Conservation (phyloP, 2,888 invertebrate species). For the Euplagia quadripunctaria region DNA sequence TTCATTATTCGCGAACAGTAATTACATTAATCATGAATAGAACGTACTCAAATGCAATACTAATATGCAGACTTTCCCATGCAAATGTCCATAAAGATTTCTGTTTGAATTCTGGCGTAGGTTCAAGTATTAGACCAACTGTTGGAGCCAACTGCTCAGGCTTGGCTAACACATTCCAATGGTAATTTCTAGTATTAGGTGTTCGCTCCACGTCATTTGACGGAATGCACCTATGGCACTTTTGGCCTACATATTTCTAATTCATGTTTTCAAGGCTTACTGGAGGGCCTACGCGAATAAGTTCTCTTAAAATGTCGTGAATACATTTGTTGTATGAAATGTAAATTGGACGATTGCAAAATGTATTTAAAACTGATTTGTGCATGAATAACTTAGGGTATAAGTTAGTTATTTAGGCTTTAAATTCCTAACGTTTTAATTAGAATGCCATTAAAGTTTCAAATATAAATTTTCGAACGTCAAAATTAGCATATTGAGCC, state of each 20-base stretch:
- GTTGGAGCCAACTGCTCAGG: conserved; percentile 37
- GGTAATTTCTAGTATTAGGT: conserved; percentile 38
- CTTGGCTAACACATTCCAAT: conserved; percentile 40
- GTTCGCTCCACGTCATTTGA: conserved; percentile 25
- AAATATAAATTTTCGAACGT: background rate
- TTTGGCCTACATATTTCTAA: conserved; percentile 47
- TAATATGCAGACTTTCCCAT: conserved; percentile 42
- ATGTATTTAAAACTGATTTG: conserved; percentile 2
- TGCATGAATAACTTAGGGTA: background rate
- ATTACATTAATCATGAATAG: conserved; percentile 3
- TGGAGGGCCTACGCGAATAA: conserved; percentile 46
- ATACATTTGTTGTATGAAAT: conserved; percentile 30
- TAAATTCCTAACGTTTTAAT: background rate
- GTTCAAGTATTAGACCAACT: conserved; percentile 36
- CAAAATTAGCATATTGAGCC: background rate
- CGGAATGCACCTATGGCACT: conserved; percentile 44
- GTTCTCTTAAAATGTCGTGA: conserved; percentile 29
- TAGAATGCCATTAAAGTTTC: background rate
- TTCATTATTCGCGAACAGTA: background rate
- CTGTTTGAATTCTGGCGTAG: conserved; percentile 26
- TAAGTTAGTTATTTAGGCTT: background rate
- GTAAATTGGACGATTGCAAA: background rate
- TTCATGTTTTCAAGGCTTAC: conserved; percentile 50
- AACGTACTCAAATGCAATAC: background rate
- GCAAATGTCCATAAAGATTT: conserved; percentile 31